These are phyloP conservation scores for Tipula vernalis DNA, from an alignment of 2,888 invertebrate species.

Conservation along the genomic window DNA sequence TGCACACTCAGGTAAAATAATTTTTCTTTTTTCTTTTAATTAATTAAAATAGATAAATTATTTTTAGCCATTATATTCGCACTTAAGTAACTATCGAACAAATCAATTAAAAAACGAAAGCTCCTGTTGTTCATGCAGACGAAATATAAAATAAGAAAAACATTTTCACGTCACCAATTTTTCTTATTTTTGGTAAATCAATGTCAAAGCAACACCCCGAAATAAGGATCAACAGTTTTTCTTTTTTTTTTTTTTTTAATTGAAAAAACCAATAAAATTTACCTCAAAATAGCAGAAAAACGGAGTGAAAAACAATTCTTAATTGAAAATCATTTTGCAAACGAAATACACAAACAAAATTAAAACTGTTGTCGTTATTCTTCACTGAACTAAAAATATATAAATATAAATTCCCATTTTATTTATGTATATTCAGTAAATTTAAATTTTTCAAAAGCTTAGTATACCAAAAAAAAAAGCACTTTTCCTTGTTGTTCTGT, in stretches of 20 bases:
- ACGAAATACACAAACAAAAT: background rate
- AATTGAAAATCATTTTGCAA: background rate
- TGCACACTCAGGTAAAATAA: background rate
- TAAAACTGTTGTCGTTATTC: background rate
- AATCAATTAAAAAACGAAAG: no score
- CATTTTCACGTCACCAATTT: background rate
- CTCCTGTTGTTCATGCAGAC: background rate
- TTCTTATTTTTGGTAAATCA: background rate
- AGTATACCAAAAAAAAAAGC: background rate
- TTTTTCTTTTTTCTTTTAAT: background rate
- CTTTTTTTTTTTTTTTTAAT: background rate
- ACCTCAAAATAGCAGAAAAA: background rate
- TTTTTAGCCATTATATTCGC: background rate
- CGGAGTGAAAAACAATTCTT: background rate
- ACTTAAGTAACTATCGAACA: background rate
- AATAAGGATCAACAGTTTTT: background rate
- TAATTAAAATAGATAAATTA: background rate
- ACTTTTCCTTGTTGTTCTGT: background rate
- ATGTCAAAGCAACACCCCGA: background rate
- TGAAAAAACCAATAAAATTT: background rate
- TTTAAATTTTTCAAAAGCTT: background rate
- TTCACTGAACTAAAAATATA: background rate
- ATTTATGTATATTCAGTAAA: background rate
- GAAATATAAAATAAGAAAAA: background rate
- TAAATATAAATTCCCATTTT: background rate